Percentiles rank a stretch among this genome's conserved stretches.
Evolutionary conservation across 1,140 invertebrate species (phyloP).

Genomic region (Megathymus violae): DNA sequence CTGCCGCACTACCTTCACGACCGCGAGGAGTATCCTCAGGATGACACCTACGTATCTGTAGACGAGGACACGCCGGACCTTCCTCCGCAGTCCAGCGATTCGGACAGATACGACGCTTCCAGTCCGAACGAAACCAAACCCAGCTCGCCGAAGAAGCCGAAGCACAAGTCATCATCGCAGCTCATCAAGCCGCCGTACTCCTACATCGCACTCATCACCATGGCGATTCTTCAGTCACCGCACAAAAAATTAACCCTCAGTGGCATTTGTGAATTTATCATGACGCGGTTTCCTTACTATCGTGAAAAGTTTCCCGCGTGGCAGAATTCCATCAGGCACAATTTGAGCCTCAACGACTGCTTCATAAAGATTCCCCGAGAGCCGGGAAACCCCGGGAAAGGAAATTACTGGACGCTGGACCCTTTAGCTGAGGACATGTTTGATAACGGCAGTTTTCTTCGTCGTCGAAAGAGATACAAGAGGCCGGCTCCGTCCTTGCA

Average conservation of each 20-base stretch:
- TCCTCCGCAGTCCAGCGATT: slow-evolving; percentile 71
- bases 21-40: slow-evolving; percentile 62
- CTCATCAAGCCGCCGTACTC: slow-evolving; percentile 96
- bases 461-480: slow-evolving; percentile 97
- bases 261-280: slow-evolving; percentile 99
- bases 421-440: slow-evolving; percentile 99
- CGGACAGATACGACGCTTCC: slow-evolving; percentile 71
- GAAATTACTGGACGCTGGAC: slow-evolving; percentile 99
- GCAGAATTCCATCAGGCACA: slow-evolving; percentile 99
- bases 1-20: slow-evolving; percentile 72
- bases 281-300: slow-evolving; percentile 98
- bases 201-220: slow-evolving; percentile 98
- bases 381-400: slow-evolving; percentile 99
- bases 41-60: slow-evolving; percentile 76
- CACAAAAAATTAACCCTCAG: slow-evolving; percentile 98
- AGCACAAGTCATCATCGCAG: slow-evolving; percentile 73
- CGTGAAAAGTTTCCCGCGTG: slow-evolving; percentile 97
- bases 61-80: slow-evolving; percentile 74
- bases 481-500: slow-evolving; percentile 85
- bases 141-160: slow-evolving; percentile 70
- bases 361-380: slow-evolving; percentile 99
- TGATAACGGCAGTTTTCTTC: slow-evolving; percentile 98
- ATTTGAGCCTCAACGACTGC: slow-evolving; percentile 98
- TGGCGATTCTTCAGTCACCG: slow-evolving; percentile 98
- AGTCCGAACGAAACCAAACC: slow-evolving; percentile 68